Percentiles rank a stretch among this genome's conserved stretches.
Conservation (phyloP, 2,888 invertebrate genomes). For the Gibbula magus region DNA sequence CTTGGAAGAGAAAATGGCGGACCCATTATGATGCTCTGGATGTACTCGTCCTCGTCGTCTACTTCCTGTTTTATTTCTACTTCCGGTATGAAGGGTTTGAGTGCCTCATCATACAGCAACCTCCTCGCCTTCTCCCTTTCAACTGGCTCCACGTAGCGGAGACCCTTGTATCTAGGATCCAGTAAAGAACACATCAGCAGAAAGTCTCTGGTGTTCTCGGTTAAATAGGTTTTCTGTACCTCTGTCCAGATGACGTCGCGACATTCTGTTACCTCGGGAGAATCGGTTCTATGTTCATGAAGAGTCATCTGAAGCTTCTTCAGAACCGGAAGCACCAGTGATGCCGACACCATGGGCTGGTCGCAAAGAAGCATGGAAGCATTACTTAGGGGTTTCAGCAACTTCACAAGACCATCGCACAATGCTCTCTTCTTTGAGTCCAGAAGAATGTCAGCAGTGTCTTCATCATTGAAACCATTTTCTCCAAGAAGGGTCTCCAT, state of each 20-base stretch:
- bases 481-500: constrained; percentile 28
- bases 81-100: background rate
- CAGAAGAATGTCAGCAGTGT: background rate
- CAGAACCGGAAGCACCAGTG: constrained; percentile 47
- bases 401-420: constrained; percentile 31
- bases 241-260: constrained; percentile 33
- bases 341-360: constrained; percentile 35
- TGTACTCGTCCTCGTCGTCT: constrained; percentile 30
- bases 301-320: constrained; percentile 43
- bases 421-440: constrained; percentile 22
- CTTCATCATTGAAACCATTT: background rate
- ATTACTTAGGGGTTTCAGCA: constrained; percentile 38
- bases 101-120: constrained; percentile 33
- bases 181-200: constrained; percentile 44
- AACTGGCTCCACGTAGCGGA: constrained; percentile 41
- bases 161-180: constrained; percentile 44
- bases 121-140: constrained; percentile 39
- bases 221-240: constrained; percentile 31
- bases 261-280: constrained; percentile 29
- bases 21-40: background rate
- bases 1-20: background rate
- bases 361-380: constrained; percentile 37
- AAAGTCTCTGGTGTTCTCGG: constrained; percentile 30
- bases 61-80: constrained; percentile 38
- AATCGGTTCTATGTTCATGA: constrained; percentile 29